These are phyloP conservation scores for Brachyalestes nurse DNA, from an alignment of 2,797 vertebrate species.

Conservation along the genomic window DNA sequence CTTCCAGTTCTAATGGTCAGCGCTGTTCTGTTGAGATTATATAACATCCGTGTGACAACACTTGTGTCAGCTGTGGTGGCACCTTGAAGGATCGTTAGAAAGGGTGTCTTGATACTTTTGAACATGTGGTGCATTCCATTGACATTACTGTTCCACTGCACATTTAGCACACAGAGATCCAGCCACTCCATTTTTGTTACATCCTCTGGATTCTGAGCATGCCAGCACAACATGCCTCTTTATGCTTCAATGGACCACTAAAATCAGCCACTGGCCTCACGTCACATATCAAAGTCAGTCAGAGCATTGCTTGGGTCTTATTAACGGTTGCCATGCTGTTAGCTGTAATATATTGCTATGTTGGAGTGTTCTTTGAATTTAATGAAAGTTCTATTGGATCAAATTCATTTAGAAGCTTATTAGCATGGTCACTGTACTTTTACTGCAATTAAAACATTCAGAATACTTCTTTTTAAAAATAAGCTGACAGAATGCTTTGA, in stretches of 20 bases:
- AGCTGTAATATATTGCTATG: not conserved
- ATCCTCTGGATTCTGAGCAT: conserved; percentile 44
- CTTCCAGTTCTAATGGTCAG: not conserved
- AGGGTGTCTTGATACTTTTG: not conserved
- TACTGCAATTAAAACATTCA: not conserved
- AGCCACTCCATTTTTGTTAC: conserved; percentile 35
- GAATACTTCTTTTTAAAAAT: not conserved
- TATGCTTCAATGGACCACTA: conserved; percentile 28
- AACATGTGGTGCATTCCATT: not conserved
- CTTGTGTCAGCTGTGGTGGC: not conserved
- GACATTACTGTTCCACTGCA: not conserved
- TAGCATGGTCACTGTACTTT: not conserved
- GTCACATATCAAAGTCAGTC: conserved; percentile 38
- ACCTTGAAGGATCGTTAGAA: not conserved
- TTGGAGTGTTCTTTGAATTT: not conserved
- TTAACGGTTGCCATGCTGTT: not conserved
- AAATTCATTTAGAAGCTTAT: not conserved
- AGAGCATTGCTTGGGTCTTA: not conserved
- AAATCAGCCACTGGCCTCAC: conserved; percentile 17
- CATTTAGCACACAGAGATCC: conserved; percentile 25
- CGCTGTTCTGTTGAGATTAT: not conserved
- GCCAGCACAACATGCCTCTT: conserved; percentile 31
- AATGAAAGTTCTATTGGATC: not conserved
- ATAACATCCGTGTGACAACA: not conserved
- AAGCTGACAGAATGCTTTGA: not conserved